Evolutionary conservation across 2,888 invertebrate genomes (phyloP), one percentile per base, ranked within the genome.

Genomic region (Ormyrus pomaceus): DNA sequence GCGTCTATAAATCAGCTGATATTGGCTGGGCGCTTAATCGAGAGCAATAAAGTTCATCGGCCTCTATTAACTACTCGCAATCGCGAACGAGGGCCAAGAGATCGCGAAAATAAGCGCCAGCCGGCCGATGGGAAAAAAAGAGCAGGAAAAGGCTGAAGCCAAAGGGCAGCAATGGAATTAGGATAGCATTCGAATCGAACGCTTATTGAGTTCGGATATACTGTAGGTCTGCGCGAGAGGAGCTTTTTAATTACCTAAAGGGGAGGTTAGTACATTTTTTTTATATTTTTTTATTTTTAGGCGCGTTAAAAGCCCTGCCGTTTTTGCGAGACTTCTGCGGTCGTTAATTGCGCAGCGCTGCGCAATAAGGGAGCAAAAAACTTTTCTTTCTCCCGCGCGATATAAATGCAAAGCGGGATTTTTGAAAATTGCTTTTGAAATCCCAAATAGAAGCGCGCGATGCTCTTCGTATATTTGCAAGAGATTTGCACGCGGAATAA

Each of bases 21-120:
- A 64, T 73, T 73, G 73, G 56, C 70, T 19, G 19, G 19, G 19
- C 48, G 59, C 19, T 70, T 8, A 56, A 70, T 70, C 59, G 70
- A 19, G 50, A 58, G 64, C 55, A 73, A 73, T 73, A 56, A 64
- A 64, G 73, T 73, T 73, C 73, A 64, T 73, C 48, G 55, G 48
- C 46, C 64, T n/a, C 61, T 48, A 56, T 64, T 73, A 64, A 73
- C 55, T 73, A 10, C 56, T 64, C 56, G 53, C 58, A 10, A 50
- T 9, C 48, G 13, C 10, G 13, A 9, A 58, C 46, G 46, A 59
- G 58, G 59, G 70, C 58, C 45, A 59, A 70, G 58, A 10, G 70
- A 19, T 48, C 59, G n/a, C 19, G 50, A 70, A 55, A 70, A 70
- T 70, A 70, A 50, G 50, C 19, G 70, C 19, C 13, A 7, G 6